Evolutionary conservation across 53 echinoderm and acorn worm genomes (phyloP), one percentile per base, ranked within the genome.

Genomic region (Crossaster papposus): DNA sequence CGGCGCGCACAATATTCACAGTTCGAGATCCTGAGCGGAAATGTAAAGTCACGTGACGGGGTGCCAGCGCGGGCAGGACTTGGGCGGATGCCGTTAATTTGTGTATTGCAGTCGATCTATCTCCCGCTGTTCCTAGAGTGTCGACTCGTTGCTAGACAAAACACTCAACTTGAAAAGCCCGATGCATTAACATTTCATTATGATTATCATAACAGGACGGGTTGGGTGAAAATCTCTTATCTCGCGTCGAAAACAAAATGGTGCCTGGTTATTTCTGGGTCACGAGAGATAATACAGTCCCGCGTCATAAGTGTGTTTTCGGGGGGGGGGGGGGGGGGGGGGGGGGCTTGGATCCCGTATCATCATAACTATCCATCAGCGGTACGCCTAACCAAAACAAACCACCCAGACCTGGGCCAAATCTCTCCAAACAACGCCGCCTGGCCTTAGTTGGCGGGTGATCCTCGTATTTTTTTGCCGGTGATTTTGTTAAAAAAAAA

Each of bases 71-170:
- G 51, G 28, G 73, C 85, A 51, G 29, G 73, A 72, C 85, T 7
- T 44, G 44, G 14, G 55, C 85, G 85, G 85, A 85, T 85, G 85
- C 72, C 20, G 54, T n/a, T 54, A 85, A 85, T 85, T 85, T 72
- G 73, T 14, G 73, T 29, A 35, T 74, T n/a, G n/a, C n/a, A n/a
- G n/a, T 33, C 2, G 10, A 13, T 23, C 24, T 13, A 29, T 20
- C 51, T 17, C 52, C 54, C 30, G 28, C 78, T 44, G 14, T 3
- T 79, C n/a, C n/a, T 17, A 28, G 13, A 20, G 17, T 81, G 31
- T 15, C 22, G 32, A 2, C 68, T 7, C 7, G 22, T 68, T 68
- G 28, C 24, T 0, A 68, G 28, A 68, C 24, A 26, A 68, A 68
- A 23, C 68, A 68, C 68, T 28, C 68, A n/a, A n/a, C 17, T 20